phyloP scores from a whole-genome alignment of 2,113 vertebrate genomes.

The Castor canadensis region DNA sequence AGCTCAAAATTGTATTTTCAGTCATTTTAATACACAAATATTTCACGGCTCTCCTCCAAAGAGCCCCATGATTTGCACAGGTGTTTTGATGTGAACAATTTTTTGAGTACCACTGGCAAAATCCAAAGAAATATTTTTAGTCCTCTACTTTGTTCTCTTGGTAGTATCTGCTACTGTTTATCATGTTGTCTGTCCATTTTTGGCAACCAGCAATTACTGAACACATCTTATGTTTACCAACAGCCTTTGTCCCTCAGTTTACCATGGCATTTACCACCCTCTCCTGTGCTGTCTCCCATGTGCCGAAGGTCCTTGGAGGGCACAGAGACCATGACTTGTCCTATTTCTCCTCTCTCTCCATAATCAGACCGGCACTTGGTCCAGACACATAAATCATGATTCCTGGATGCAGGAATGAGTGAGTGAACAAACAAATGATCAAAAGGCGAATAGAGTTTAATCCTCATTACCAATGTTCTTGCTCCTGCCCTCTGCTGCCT shows the following conservation, averaged over 20 bases:
- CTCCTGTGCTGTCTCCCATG: neutral
- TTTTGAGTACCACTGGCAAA: neutral
- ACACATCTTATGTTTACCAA: neutral
- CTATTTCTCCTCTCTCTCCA: neutral
- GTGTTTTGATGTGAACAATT: neutral
- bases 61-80: neutral
- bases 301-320: neutral
- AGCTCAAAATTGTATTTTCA: neutral
- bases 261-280: neutral
- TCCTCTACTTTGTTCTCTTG: neutral
- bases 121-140: neutral
- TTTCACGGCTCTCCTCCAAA: neutral
- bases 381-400: neutral
- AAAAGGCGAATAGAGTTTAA: neutral
- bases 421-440: neutral
- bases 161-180: neutral
- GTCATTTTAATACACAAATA: neutral
- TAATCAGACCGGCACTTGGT: neutral
- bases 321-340: neutral
- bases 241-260: neutral
- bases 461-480: neutral
- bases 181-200: neutral
- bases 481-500: neutral
- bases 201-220: constrained; percentile 5
- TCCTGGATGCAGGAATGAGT: neutral